Conservation (phyloP, 2,113 vertebrate species). For the Phaethornis superciliosus region DNA sequence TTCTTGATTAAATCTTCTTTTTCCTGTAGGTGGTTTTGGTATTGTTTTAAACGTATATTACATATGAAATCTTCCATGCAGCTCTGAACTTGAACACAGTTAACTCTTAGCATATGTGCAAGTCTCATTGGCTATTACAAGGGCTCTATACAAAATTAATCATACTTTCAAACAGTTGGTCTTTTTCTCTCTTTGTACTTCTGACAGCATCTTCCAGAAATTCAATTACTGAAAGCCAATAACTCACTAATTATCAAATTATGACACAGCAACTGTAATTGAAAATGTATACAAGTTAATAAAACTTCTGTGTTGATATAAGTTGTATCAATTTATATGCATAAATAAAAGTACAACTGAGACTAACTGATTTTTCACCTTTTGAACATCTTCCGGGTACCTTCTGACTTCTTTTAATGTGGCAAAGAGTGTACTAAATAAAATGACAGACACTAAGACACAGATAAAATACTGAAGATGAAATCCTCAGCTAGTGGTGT, state of each 20-base stretch:
- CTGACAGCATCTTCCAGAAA: background rate
- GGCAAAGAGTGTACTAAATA: background rate
- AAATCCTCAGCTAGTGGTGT: background rate
- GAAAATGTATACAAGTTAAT: conserved; percentile 28
- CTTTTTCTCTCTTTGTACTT: background rate
- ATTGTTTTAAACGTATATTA: background rate
- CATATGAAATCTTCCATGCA: background rate
- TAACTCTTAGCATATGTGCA: background rate
- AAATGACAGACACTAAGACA: background rate
- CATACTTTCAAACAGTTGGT: background rate
- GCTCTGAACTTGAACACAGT: background rate
- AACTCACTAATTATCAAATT: conserved; percentile 29
- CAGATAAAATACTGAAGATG: background rate
- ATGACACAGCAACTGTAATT: conserved; percentile 20
- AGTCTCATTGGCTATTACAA: background rate
- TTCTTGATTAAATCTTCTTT: background rate
- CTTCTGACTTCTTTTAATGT: conserved; percentile 4
- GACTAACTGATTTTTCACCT: conserved; percentile 25
- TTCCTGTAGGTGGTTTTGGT: background rate
- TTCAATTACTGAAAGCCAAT: background rate
- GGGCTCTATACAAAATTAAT: background rate
- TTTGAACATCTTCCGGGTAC: background rate
- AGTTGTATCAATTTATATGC: conserved; percentile 5
- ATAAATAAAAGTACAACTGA: conserved; percentile 41
- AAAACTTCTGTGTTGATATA: conserved; percentile 1